Base-by-base conservation (phyloP, 2,888 invertebrate genomes). In the Rosalia funebris region DNA sequence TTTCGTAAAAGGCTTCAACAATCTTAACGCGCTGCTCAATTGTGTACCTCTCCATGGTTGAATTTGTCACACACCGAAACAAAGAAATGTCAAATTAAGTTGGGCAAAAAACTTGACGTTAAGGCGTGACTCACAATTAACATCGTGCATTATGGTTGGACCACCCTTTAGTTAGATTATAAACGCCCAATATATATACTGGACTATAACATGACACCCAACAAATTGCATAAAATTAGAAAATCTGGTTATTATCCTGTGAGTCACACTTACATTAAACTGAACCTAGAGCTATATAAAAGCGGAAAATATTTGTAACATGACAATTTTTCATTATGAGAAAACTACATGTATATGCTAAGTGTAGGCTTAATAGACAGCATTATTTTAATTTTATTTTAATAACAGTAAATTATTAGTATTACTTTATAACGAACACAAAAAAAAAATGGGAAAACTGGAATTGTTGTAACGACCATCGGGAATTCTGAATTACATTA, bases 351-450 rank as follows among this genome's bases (percentile, higher is more conserved):
- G 25, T 25, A 7, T 10, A n/a, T n/a, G 5, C 2, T n/a, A 34
- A 7, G 7, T 34, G 34, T 34, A 34, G 34, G 34, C 10, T 34
- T 34, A 34, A 34, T 34, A 34, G 34, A 34, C 25, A 7, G 34
- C 11, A 1, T 44, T 25, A 25, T 25, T 44, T 20, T 25, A 44
- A 44, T 44, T 44, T 11, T 25, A 9, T 1, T 44, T 44, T 44
- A 25, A 25, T 20, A 44, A 44, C 44, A 20, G 44, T 44, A 44
- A 11, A 41, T 41, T 17, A 41, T 44, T 5, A n/a, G 34, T 2
- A n/a, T n/a, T 25, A 7, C 7, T 25, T 25, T 5, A 5, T 25
- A 5, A 25, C 25, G 4, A 25, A 25, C 7, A 25, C 25, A 3
- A 34, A 7, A 34, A 34, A 34, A 34, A 34, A n/a, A 7, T 5